Evolutionary conservation across 2,888 invertebrate species (phyloP), one percentile per base, ranked within the genome.

Genomic region (Lasioglossum morio): DNA sequence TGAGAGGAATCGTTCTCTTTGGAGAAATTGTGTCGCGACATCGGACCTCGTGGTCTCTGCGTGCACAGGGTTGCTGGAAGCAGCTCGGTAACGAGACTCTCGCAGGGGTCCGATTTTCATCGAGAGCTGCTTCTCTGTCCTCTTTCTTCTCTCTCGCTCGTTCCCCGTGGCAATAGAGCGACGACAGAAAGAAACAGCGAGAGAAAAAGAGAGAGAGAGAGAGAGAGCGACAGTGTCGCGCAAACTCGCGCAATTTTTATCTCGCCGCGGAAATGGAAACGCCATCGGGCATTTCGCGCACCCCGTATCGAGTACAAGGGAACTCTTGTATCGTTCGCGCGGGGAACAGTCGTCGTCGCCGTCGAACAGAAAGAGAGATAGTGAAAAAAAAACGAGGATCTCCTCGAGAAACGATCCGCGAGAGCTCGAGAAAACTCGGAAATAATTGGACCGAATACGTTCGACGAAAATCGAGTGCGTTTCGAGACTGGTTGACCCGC

Each of bases 251-350:
- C 81, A 82, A 87, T 84, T 85, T 87, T 85, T 88, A 87, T 90
- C 81, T 78, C 72, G 73, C 57, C 84, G 85, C 82, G 37, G 66
- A 87, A 90, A 87, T 84, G 87, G 87, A 87, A 88, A 87, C 88
- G 89, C 89, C 89, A 85, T 84, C 82, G 87, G 88, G 88, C 88
- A 85, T 88, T 89, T 90, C 77, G 89, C 84, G 77, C 82, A 79
- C 70, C 80, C 88, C 82, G 82, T 73, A 83, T 87, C 80, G 80
- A 86, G 81, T 77, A 84, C 88, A 85, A 87, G 87, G 88, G 88
- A 85, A 34, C 81, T 85, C 81, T 74, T 86, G 86, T 78, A 66
- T 43, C 70, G 74, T 60, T 73, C 81, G 34, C 69, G n/a, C n/a
- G 69, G 30, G 16, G 34, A 53, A 70, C 27, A 60, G 60, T 14